phyloP scores from a whole-genome alignment of 2,888 invertebrate genomes.

The Escarpia spicata region DNA sequence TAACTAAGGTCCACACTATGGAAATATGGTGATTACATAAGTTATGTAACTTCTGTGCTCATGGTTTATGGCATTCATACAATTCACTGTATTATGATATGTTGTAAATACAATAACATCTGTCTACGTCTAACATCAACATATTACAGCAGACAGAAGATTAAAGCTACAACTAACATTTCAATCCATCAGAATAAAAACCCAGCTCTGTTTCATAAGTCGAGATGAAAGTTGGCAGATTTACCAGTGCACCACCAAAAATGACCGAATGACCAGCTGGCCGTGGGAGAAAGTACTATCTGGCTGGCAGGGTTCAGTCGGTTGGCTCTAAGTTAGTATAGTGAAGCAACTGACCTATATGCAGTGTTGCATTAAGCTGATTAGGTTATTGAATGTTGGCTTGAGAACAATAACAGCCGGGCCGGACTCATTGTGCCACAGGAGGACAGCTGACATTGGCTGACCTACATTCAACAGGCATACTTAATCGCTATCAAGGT shows the following conservation, averaged over 20 bases:
- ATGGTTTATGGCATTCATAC: no score
- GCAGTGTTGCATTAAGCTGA: slow-evolving; percentile 13
- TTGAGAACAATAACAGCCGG: neutral
- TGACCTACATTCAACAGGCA: neutral
- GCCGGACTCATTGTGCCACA: neutral
- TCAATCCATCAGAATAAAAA: neutral
- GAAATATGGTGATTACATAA: no score
- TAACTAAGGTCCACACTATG: no score
- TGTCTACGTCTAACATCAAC: no score
- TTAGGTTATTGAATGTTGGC: neutral
- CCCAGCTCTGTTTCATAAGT: neutral
- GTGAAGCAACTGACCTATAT: neutral
- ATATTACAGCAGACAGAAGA: no score
- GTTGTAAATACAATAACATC: no score
- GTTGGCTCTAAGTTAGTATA: neutral
- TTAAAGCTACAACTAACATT: neutral
- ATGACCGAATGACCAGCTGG: neutral
- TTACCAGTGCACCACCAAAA: neutral
- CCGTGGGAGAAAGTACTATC: neutral
- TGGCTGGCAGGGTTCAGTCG: neutral
- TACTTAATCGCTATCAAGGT: neutral
- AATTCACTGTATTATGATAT: no score
- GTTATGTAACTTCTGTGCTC: no score
- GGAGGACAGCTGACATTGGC: neutral
- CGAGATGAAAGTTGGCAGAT: neutral